Evolutionary conservation across 2,888 invertebrate genomes (phyloP), one percentile per base, ranked within the genome.

Genomic region (Cheilosia soror): DNA sequence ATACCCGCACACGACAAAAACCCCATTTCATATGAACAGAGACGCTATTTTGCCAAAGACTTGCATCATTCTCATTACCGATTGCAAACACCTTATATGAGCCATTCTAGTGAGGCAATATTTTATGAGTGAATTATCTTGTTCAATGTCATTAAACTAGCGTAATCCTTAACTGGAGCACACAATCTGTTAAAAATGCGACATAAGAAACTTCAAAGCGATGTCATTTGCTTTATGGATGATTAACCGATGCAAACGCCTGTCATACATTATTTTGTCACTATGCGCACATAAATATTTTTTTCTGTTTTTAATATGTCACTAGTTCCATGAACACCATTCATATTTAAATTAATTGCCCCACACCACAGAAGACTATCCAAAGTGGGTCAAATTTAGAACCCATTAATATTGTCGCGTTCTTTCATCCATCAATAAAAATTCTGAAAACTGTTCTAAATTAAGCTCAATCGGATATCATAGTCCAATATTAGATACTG

Each of bases 131-230:
- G 1, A 37, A 25, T n/a, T 40, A 58, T 13, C 25, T 25, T 9
- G 4, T 58, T 40, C 37, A 40, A 40, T 37, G 40, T 25, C 31
- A 31, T n/a, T 13, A 31, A 55, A 13, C 25, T 25, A 27, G 6
- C 13, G 60, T 31, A 27, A 62, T 11, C n/a, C 9, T 62, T 15
- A 44, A 58, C 6, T 40, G 40, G 11, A 58, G 13, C 58, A 40
- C 5, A 58, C 25, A 40, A 29, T 29, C 7, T 44, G 1, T 15
- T 25, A 27, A 60, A 29, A 42, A 44, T 9, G 15, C n/a, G n/a
- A 40, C 25, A n/a, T 13, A 44, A 25, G 4, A 11, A 29, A 31
- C 62, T 62, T 62, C 42, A 62, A 62, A 62, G 60, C 5, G 29
- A 15, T 29, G 44, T 7, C 29, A 42, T n/a, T 15, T 27, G 15